These are phyloP conservation scores for Karalla daura DNA, from an alignment of 2,797 vertebrate species.

Conservation along the genomic window DNA sequence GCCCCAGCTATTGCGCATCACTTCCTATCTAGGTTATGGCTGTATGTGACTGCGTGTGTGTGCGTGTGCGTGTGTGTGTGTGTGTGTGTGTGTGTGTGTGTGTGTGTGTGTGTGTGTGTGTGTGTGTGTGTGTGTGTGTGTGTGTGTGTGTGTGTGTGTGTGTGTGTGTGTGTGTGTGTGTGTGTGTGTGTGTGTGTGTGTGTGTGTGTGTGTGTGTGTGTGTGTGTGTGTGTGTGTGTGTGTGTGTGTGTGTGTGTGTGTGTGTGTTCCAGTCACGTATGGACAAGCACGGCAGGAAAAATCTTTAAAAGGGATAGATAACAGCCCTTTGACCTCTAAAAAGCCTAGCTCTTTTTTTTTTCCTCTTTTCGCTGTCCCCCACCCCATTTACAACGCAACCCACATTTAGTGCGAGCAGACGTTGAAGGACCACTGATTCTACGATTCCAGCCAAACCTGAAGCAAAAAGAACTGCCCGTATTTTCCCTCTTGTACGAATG, in stretches of 20 bases:
- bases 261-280: slow-evolving; percentile 36
- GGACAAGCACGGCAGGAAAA: slow-evolving; percentile 16
- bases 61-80: slow-evolving; percentile 13
- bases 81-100: background rate
- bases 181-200: slow-evolving; percentile 1
- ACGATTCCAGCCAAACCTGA: background rate
- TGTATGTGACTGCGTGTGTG: background rate
- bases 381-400: background rate
- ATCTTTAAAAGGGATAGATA: slow-evolving; percentile 36
- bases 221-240: slow-evolving; percentile 1
- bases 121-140: slow-evolving; percentile 17
- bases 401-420: background rate
- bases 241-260: slow-evolving; percentile 8
- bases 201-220: background rate
- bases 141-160: slow-evolving; percentile 12
- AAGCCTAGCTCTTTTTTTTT: background rate
- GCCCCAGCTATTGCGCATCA: slow-evolving; percentile 73
- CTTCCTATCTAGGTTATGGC: slow-evolving; percentile 80
- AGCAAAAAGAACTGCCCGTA: background rate
- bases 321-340: slow-evolving; percentile 4
- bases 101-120: slow-evolving; percentile 16
- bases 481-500: background rate
- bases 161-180: slow-evolving; percentile 38
- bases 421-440: background rate
- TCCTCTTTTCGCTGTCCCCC: slow-evolving; percentile 15